Conservation (phyloP, 2,797 vertebrate genomes). For the Pristis pectinata region DNA sequence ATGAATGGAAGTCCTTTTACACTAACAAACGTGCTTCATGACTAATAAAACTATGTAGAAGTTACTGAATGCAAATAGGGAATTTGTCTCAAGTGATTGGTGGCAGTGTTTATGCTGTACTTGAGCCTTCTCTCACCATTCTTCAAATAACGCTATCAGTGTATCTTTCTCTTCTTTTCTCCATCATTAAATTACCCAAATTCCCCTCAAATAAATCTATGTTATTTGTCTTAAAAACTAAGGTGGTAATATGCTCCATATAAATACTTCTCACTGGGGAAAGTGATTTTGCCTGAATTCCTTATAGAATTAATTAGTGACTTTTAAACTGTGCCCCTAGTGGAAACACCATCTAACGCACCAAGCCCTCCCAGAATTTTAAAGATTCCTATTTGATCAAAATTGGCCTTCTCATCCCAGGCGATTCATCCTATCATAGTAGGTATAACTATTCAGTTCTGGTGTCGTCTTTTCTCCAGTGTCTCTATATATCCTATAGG, state of each 20-base stretch:
- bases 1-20: background rate
- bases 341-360: background rate
- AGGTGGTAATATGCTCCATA: background rate
- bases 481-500: background rate
- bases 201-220: background rate
- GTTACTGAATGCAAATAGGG: no score
- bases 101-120: background rate
- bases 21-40: background rate
- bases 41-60: background rate
- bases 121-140: background rate
- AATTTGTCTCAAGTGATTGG: background rate
- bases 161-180: background rate
- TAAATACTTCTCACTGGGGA: background rate
- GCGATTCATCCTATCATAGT: background rate
- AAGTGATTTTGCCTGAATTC: background rate
- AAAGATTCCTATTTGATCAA: background rate
- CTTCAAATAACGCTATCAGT: background rate
- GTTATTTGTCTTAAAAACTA: background rate
- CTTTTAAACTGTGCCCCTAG: background rate
- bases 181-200: background rate
- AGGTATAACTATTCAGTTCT: background rate
- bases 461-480: background rate
- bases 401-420: background rate
- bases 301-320: background rate
- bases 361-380: background rate